Conservation (phyloP, 92 coral and sea anemone genomes). For the Palythoa heliodiscus region DNA sequence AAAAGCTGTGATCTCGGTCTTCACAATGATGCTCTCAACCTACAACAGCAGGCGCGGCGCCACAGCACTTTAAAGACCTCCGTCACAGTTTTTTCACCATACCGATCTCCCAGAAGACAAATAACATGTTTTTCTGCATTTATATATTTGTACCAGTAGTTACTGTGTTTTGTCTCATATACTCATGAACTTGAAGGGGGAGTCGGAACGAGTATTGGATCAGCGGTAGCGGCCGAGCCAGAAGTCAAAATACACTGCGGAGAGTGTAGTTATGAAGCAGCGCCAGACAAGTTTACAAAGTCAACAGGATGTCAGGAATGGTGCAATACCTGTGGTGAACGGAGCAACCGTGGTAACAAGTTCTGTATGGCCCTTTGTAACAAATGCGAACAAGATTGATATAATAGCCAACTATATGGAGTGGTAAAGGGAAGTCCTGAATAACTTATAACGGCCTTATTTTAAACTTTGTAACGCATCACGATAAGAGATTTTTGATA, state of each 20-base stretch:
- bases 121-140: too few species aligned
- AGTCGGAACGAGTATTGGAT: conserved; percentile 34
- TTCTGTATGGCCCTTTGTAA: conserved; percentile 24
- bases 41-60: too few species aligned
- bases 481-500: too few species aligned
- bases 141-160: background rate
- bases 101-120: too few species aligned
- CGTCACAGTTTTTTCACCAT: too few species aligned
- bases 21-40: too few species aligned
- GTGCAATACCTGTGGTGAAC: conserved; percentile 31
- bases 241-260: conserved; percentile 28
- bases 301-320: conserved; percentile 31
- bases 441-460: background rate
- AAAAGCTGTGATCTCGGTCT: too few species aligned
- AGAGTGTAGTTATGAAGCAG: conserved; percentile 8
- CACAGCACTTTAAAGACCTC: too few species aligned
- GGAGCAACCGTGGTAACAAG: background rate
- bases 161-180: background rate
- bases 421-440: background rate
- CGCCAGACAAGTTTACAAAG: conserved; percentile 2
- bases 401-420: background rate
- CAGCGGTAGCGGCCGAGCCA: conserved; percentile 30
- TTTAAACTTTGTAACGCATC: background rate
- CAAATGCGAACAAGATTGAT: conserved; percentile 17
- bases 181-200: background rate